Conservation (phyloP, 2,888 invertebrate species). For the Drosophila monieri region DNA sequence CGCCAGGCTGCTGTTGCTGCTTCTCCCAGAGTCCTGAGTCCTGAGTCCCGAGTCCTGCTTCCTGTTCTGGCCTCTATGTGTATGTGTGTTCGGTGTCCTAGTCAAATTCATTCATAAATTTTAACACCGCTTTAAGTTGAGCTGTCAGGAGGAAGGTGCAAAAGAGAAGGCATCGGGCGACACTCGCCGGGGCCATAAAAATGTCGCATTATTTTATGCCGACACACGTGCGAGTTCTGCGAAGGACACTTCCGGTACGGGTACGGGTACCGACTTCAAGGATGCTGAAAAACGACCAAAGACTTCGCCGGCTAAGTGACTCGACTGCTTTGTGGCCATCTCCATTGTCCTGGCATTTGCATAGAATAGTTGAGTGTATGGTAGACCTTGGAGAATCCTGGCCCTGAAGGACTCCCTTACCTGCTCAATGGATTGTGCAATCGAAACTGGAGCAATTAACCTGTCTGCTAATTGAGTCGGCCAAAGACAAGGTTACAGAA, state of each 20-base stretch:
- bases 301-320: constrained; percentile 35
- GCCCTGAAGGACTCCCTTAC: neutral
- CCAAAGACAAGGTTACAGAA: constrained; percentile 17
- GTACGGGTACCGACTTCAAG: constrained; percentile 9
- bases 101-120: constrained; percentile 73
- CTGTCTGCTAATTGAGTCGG: constrained; percentile 29
- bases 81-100: constrained; percentile 17
- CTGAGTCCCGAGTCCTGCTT: constrained; percentile 4
- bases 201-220: constrained; percentile 77
- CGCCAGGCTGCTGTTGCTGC: constrained; percentile 28
- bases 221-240: constrained; percentile 58
- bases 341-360: constrained; percentile 36
- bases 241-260: constrained; percentile 72
- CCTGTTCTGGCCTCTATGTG: constrained; percentile 1
- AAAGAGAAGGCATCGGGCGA: constrained; percentile 18
- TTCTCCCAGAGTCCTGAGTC: constrained; percentile 13
- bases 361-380: constrained; percentile 12
- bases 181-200: constrained; percentile 74
- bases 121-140: constrained; percentile 67
- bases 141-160: constrained; percentile 29
- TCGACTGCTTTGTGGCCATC: constrained; percentile 38
- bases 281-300: constrained; percentile 9
- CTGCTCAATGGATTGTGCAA: constrained; percentile 30
- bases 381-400: constrained; percentile 1
- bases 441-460: constrained; percentile 42